Base-by-base conservation (phyloP, 2,113 vertebrate species). In the Noctilio leporinus region DNA sequence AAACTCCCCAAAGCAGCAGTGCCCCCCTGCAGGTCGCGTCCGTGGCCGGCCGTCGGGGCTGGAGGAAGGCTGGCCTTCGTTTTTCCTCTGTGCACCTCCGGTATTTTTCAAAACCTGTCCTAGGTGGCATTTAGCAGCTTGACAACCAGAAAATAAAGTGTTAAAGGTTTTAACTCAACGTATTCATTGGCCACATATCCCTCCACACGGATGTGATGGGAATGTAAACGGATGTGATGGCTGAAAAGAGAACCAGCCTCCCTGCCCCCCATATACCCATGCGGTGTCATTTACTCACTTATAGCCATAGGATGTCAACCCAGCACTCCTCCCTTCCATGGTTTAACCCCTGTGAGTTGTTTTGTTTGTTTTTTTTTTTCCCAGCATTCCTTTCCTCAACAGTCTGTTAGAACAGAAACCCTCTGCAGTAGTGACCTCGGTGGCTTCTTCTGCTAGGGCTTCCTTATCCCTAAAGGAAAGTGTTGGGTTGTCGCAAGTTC, bases 141-240 rank as follows among this genome's bases (percentile, higher is more conserved):
- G 28, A 47, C 92, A 95, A 86, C 84, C 82, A 62, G 82, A 84
- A 85, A 91, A 88, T 38, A 53, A 77, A 62, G 55, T 5, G 59
- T 45, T 49, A 57, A 76, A 55, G 49, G 43, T 55, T 86, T 55
- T 33, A 64, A 90, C 85, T 85, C 55, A 51, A 78, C 91, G 33
- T 69, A 33, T 64, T 51, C 80, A 78, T 33, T 12, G 86, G 47
- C 83, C 49, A 10, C 82, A 7, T 30, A 28, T 28, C 24, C 30
- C 35, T 26, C 43, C 76, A 76, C 91, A 64, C 35, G 47, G 86
- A 87, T n/a, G 67, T 49, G 84, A 85, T 38, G 62, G 45, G 89
- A 81, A 55, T 97, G 96, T 77, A 57, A 64, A 94, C 94, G 38
- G 11, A 80, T 4, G 7, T 38, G 95, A 90, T 93, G 91, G 17